phyloP scores from a whole-genome alignment of 2,888 invertebrate genomes.

The Charanyca ferruginea region DNA sequence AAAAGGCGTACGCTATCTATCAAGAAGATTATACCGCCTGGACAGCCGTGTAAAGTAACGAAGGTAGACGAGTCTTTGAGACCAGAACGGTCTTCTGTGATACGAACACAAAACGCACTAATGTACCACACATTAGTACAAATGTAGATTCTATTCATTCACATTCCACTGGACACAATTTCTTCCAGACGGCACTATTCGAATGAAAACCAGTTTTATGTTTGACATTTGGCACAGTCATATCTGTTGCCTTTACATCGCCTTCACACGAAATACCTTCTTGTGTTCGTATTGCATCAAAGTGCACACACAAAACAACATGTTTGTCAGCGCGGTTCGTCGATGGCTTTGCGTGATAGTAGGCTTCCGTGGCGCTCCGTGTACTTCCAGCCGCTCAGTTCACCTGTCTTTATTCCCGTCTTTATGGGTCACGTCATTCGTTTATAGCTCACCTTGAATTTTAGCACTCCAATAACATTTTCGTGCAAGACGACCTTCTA shows the following conservation, averaged over 20 bases:
- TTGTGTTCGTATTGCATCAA: constrained; percentile 82
- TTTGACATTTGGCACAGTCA: constrained; percentile 14
- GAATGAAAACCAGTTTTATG: constrained; percentile 6
- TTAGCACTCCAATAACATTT: constrained; percentile 53
- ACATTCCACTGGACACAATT: constrained; percentile 34
- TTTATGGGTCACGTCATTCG: constrained; percentile 74
- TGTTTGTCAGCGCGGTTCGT: constrained; percentile 58
- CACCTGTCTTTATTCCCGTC: constrained; percentile 68
- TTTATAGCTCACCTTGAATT: constrained; percentile 79
- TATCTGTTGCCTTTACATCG: constrained; percentile 4
- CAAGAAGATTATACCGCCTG: constrained; percentile 89
- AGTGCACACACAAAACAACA: constrained; percentile 65
- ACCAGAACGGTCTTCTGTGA: constrained; percentile 69
- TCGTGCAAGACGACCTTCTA: constrained; percentile 45
- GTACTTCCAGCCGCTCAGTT: constrained; percentile 65
- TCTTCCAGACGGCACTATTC: constrained; percentile 32
- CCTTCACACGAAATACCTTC: constrained; percentile 38
- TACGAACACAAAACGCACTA: constrained; percentile 80
- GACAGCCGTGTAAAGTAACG: constrained; percentile 79
- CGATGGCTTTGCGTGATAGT: constrained; percentile 73
- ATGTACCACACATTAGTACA: constrained; percentile 37
- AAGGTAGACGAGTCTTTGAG: constrained; percentile 80
- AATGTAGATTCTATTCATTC: constrained; percentile 8
- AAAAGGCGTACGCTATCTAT: constrained; percentile 89
- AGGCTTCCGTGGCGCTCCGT: constrained; percentile 74